Conservation (phyloP, 2,113 vertebrate genomes). For the Nothobranchius furzeri region DNA sequence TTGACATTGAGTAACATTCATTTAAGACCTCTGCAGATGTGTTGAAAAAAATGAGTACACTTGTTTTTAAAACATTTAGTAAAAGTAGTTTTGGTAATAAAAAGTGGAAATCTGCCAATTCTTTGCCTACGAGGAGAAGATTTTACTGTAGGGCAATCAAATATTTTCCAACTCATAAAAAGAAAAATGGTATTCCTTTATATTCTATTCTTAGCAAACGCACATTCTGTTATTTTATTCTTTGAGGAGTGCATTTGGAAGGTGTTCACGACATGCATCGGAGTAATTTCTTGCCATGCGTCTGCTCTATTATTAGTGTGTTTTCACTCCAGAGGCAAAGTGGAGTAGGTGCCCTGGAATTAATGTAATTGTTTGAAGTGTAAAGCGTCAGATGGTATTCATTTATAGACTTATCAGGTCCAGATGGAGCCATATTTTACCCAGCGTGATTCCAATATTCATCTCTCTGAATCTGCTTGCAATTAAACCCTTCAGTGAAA, state of each 20-base stretch:
- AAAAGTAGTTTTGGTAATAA: conserved; percentile 57
- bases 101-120: conserved; percentile 35
- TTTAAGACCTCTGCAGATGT: too few species aligned
- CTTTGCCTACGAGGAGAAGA: conserved; percentile 14
- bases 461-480: conserved; percentile 66
- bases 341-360: conserved; percentile 54
- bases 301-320: conserved; percentile 38
- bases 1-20: too few species aligned
- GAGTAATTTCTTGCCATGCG: conserved; percentile 43
- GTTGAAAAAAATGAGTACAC: conserved; percentile 21
- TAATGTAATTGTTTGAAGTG: conserved; percentile 69
- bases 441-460: conserved; percentile 68
- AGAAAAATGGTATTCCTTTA: neutral
- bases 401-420: conserved; percentile 63
- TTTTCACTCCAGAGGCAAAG: conserved; percentile 31
- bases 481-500: conserved; percentile 67
- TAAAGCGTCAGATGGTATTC: conserved; percentile 68
- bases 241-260: neutral
- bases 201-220: conserved; percentile 27
- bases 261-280: conserved; percentile 31
- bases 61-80: conserved; percentile 37
- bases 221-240: neutral
- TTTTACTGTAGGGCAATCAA: neutral
- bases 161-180: conserved; percentile 20
- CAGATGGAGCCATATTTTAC: conserved; percentile 75